These are phyloP conservation scores for Sarcophaga caerulescens DNA, from an alignment of 2,888 invertebrate genomes.

Conservation along the genomic window DNA sequence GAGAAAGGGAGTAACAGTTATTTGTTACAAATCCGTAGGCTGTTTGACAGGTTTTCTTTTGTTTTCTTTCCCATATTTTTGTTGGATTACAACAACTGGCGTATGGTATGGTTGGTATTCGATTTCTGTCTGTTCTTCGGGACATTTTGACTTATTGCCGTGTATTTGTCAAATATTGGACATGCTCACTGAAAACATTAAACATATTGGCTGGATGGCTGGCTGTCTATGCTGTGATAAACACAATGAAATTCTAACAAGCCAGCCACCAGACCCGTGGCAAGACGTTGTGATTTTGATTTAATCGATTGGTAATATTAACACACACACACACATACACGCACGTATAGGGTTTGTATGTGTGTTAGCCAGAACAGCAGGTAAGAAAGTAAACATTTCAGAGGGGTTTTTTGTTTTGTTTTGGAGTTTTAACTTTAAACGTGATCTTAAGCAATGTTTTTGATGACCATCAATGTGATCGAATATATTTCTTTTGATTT, in stretches of 20 bases:
- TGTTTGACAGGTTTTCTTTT: slow-evolving; percentile 29
- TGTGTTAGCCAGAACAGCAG: slow-evolving; percentile 36
- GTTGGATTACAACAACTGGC: neutral
- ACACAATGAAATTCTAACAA: slow-evolving; percentile 53
- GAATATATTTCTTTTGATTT: slow-evolving; percentile 39
- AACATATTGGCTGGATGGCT: slow-evolving; percentile 29
- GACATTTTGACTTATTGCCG: slow-evolving; percentile 73
- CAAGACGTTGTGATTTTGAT: slow-evolving; percentile 64
- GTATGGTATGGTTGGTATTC: slow-evolving; percentile 1
- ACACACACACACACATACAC: neutral
- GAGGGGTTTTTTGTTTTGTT: neutral
- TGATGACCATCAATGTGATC: slow-evolving; percentile 56
- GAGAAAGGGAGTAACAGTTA: slow-evolving; percentile 32
- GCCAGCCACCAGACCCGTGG: slow-evolving; percentile 59
- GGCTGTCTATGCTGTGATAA: no score
- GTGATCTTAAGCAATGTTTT: slow-evolving; percentile 2
- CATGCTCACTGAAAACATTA: slow-evolving; percentile 73
- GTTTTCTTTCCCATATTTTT: slow-evolving; percentile 10
- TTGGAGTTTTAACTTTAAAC: slow-evolving; percentile 24
- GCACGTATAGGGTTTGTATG: neutral
- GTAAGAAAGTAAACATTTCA: slow-evolving; percentile 29
- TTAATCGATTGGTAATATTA: slow-evolving; percentile 59
- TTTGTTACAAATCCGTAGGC: slow-evolving; percentile 2
- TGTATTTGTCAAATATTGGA: slow-evolving; percentile 80
- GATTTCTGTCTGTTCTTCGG: neutral